Evolutionary conservation across 2,888 invertebrate genomes (phyloP).

Genomic region (Strigamia maritima): DNA sequence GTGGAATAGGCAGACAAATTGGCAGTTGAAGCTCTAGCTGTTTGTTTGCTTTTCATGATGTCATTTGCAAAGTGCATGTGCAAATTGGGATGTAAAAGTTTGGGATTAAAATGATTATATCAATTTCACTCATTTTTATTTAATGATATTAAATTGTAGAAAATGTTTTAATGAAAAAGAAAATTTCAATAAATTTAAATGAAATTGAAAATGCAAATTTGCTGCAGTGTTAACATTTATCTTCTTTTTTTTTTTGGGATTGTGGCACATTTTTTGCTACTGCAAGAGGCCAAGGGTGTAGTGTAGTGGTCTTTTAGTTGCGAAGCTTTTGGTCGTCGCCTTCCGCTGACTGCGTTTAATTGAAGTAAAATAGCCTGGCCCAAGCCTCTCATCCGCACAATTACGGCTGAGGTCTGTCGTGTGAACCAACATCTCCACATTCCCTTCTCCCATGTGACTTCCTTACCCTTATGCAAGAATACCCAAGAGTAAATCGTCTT

Average conservation of each 20-base stretch:
- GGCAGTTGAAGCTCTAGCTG: slow-evolving; percentile 25
- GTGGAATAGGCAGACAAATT: slow-evolving; percentile 32
- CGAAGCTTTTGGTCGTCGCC: slow-evolving; percentile 18
- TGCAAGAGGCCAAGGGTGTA: slow-evolving; percentile 23
- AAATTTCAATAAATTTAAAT: too few species aligned
- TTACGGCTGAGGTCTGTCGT: slow-evolving; percentile 30
- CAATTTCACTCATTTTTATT: not conserved
- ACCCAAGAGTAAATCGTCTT: slow-evolving; percentile 8
- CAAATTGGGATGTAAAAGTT: not conserved
- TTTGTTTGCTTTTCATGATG: slow-evolving; percentile 24
- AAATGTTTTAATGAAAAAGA: too few species aligned
- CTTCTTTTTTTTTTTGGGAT: too few species aligned
- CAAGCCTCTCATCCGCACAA: slow-evolving; percentile 32
- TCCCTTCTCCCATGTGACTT: slow-evolving; percentile 27
- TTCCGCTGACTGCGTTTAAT: slow-evolving; percentile 34
- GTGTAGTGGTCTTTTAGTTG: not conserved
- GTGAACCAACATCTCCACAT: slow-evolving; percentile 24
- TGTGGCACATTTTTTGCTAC: not conserved
- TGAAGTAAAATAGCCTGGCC: slow-evolving; percentile 34
- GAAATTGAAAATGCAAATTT: too few species aligned
- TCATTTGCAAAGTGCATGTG: slow-evolving; percentile 24
- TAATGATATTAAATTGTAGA: too few species aligned
- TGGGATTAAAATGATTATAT: not conserved
- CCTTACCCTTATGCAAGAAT: slow-evolving; percentile 21
- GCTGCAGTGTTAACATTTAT: too few species aligned